Evolutionary conservation across 2,888 invertebrate species (phyloP).

Genomic region (Oscheius sp.): DNA sequence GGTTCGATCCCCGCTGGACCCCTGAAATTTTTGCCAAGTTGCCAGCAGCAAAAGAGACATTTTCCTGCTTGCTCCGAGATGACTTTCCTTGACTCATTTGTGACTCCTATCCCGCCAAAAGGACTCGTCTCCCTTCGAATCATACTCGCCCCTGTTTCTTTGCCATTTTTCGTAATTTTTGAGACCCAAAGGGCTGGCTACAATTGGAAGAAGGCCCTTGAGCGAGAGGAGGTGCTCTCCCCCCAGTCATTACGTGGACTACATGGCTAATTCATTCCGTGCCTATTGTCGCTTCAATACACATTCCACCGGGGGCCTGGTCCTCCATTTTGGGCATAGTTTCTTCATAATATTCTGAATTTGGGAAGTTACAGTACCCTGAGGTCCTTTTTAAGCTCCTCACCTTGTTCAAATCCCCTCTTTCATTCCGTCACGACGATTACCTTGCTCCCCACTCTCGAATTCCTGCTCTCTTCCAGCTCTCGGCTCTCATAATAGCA

Average conservation of each 20-base stretch:
- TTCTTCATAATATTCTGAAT: too few species aligned
- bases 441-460: background rate
- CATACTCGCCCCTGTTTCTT: background rate
- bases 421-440: background rate
- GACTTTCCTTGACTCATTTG: too few species aligned
- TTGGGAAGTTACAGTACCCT: too few species aligned
- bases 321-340: too few species aligned
- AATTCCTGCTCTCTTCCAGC: slow-evolving; percentile 1
- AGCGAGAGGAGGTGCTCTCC: background rate
- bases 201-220: background rate
- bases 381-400: background rate
- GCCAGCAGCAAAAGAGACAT: too few species aligned
- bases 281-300: slow-evolving; percentile 8
- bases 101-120: background rate
- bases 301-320: too few species aligned
- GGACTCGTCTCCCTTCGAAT: background rate
- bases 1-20: too few species aligned
- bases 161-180: background rate
- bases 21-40: too few species aligned
- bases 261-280: slow-evolving; percentile 18
- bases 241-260: slow-evolving; percentile 16
- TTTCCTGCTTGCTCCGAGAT: too few species aligned
- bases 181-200: background rate
- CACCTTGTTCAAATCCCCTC: background rate
- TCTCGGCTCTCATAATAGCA: background rate